These are phyloP conservation scores for Pampusana beccarii DNA, from an alignment of 2,113 vertebrate genomes.

Conservation along the genomic window DNA sequence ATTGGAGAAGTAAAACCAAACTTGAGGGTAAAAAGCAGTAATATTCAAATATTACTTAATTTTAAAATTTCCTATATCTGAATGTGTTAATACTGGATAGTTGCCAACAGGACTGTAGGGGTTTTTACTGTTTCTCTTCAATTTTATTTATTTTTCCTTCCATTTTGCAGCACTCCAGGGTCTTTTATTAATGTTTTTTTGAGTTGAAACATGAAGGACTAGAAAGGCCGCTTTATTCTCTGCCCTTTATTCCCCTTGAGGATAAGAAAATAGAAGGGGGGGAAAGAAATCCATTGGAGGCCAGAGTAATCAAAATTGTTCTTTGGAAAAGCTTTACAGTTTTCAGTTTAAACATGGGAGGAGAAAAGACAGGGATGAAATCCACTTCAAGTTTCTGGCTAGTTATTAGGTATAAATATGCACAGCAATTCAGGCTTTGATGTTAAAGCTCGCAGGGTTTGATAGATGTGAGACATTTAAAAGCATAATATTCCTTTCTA, in stretches of 20 bases:
- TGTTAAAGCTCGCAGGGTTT: background rate
- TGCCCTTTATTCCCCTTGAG: conserved; percentile 22
- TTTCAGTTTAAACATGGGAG: conserved; percentile 31
- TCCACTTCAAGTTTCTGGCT: background rate
- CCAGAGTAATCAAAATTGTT: conserved; percentile 21
- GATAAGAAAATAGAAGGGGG: background rate
- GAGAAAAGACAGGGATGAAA: background rate
- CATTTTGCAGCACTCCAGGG: conserved; percentile 19
- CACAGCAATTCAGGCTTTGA: background rate
- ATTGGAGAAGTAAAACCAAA: background rate
- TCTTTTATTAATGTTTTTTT: background rate
- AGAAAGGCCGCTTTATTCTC: conserved; percentile 34
- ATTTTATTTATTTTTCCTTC: background rate
- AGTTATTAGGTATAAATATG: conserved; percentile 23
- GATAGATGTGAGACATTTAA: background rate
- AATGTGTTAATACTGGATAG: background rate
- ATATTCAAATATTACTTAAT: background rate
- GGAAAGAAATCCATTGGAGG: background rate
- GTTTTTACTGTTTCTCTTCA: background rate
- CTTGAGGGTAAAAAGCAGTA: background rate
- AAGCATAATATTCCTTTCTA: background rate
- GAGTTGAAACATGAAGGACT: background rate
- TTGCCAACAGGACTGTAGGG: background rate
- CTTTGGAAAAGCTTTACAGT: conserved; percentile 10
- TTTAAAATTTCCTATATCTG: background rate